Percentiles rank a stretch among this genome's conserved stretches.
phyloP scores from a whole-genome alignment of 1,140 invertebrate genomes.

The Aphaenogaster floridana region DNA sequence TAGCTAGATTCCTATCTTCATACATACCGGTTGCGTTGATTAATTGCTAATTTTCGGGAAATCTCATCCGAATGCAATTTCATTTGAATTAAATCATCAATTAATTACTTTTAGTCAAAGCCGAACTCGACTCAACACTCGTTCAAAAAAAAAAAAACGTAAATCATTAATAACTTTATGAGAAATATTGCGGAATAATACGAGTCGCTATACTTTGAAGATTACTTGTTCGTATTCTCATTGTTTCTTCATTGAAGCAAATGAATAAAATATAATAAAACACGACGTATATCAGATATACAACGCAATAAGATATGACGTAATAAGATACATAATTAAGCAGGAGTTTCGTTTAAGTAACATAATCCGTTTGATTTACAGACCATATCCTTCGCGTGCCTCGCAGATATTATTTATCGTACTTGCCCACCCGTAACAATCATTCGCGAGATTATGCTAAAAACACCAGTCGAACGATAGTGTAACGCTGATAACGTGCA shows the following conservation, averaged over 20 bases:
- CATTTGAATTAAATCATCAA: no score
- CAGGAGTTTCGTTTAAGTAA: background rate
- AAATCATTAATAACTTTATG: background rate
- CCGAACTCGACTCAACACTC: background rate
- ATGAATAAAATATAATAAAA: background rate
- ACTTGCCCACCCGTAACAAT: slow-evolving; percentile 21
- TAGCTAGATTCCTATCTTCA: background rate
- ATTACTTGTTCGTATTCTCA: background rate
- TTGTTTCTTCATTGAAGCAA: background rate
- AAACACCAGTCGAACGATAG: slow-evolving; percentile 27
- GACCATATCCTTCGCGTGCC: background rate
- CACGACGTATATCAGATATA: background rate
- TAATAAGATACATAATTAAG: no score
- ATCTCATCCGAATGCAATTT: background rate
- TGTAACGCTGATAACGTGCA: slow-evolving; percentile 4
- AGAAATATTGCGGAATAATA: background rate
- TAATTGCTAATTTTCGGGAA: background rate
- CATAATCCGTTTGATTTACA: slow-evolving; percentile 32
- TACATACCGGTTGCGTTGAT: background rate
- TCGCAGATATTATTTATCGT: slow-evolving; percentile 24
- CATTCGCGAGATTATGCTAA: slow-evolving; percentile 44
- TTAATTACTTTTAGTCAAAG: background rate
- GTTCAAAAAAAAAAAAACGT: background rate
- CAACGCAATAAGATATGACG: background rate
- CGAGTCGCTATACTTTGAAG: background rate